Percentiles rank a stretch among this genome's conserved stretches.
phyloP scores from a whole-genome alignment of 2,797 vertebrate species.

The Chaunax sp. region DNA sequence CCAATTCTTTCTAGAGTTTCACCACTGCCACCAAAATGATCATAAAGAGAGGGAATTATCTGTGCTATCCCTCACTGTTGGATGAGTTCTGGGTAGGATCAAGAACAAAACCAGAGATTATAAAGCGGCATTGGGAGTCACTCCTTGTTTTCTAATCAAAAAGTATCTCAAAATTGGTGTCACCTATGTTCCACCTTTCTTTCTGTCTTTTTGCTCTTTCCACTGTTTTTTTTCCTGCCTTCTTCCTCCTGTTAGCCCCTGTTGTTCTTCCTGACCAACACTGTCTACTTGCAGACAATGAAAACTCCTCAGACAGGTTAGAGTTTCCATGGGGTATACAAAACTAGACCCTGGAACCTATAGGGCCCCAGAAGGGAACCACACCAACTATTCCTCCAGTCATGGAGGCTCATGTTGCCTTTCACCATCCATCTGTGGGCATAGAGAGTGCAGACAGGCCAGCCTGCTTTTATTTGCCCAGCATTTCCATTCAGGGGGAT shows the following conservation, averaged over 20 bases:
- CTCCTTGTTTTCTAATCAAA: slow-evolving; percentile 53
- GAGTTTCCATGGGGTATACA: slow-evolving; percentile 68
- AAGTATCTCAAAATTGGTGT: slow-evolving; percentile 49
- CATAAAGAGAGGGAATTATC: neutral
- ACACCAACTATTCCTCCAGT: slow-evolving; percentile 64
- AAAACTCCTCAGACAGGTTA: slow-evolving; percentile 56
- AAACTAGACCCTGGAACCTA: slow-evolving; percentile 53
- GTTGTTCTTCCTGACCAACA: slow-evolving; percentile 36
- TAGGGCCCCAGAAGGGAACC: slow-evolving; percentile 66
- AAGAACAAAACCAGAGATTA: slow-evolving; percentile 42
- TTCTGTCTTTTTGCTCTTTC: slow-evolving; percentile 28
- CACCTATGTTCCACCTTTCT: slow-evolving; percentile 2
- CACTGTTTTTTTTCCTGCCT: neutral
- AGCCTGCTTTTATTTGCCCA: slow-evolving; percentile 81
- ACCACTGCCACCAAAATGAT: slow-evolving; percentile 9
- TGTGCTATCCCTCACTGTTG: neutral
- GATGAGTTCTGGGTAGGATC: slow-evolving; percentile 46
- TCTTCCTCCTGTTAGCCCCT: neutral
- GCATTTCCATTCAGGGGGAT: slow-evolving; percentile 80
- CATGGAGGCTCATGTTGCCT: slow-evolving; percentile 75
- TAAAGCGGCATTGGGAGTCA: slow-evolving; percentile 15
- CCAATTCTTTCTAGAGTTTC: slow-evolving; percentile 32
- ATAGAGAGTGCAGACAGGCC: slow-evolving; percentile 83
- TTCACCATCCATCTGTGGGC: slow-evolving; percentile 81
- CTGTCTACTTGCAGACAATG: slow-evolving; percentile 34